These are phyloP conservation scores for Ibidorhyncha struthersii DNA, from an alignment of 2,113 vertebrate species.

Conservation along the genomic window DNA sequence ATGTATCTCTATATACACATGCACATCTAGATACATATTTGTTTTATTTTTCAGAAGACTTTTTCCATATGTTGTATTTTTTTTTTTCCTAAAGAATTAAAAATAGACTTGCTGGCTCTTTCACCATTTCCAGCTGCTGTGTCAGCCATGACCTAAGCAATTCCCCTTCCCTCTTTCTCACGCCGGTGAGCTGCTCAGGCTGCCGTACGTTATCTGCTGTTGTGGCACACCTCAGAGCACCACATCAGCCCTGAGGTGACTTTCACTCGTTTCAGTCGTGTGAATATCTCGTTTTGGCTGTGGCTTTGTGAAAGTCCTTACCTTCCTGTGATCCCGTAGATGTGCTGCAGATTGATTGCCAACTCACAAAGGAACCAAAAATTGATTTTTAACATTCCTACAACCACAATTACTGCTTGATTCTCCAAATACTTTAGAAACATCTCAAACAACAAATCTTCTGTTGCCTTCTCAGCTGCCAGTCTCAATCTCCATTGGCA, in stretches of 20 bases:
- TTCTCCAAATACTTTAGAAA: not conserved
- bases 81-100: not conserved
- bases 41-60: not conserved
- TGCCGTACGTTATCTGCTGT: rapidly evolving
- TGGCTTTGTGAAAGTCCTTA: not conserved
- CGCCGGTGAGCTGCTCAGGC: rapidly evolving
- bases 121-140: rapidly evolving
- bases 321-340: not conserved
- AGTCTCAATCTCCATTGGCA: not conserved
- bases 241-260: not conserved
- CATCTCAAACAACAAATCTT: not conserved
- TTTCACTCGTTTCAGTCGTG: not conserved
- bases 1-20: not conserved
- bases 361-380: not conserved
- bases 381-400: not conserved
- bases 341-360: not conserved
- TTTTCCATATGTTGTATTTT: not conserved
- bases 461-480: not conserved
- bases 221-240: not conserved
- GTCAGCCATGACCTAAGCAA: not conserved
- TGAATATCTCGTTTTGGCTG: rapidly evolving
- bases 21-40: not conserved
- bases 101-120: not conserved
- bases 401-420: not conserved
- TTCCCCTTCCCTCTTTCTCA: not conserved